Conservation (phyloP, 2,888 invertebrate genomes). For the Sympetrum striolatum region DNA sequence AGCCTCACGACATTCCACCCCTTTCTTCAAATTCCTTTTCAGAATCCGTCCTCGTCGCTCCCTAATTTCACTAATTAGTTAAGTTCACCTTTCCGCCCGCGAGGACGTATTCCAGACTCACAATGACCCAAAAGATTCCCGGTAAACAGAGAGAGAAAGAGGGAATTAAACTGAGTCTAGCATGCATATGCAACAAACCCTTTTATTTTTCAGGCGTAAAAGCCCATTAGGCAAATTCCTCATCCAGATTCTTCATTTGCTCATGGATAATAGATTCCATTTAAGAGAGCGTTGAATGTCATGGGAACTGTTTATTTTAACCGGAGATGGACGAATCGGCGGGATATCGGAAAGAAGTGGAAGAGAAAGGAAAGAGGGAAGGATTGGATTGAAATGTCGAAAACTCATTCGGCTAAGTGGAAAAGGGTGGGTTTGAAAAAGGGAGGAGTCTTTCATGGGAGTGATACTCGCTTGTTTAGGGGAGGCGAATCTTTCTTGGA, state of each 20-base stretch:
- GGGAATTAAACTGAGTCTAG: too few relatives aligned
- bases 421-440: background rate
- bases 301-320: background rate
- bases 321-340: background rate
- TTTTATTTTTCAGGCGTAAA: too few relatives aligned
- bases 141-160: too few relatives aligned
- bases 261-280: background rate
- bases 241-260: background rate
- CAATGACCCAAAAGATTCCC: too few relatives aligned
- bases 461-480: constrained; percentile 14
- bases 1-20: too few relatives aligned
- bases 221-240: background rate
- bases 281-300: background rate
- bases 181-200: too few relatives aligned
- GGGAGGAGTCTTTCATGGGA: background rate
- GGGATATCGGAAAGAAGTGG: background rate
- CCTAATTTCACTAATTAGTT: too few relatives aligned
- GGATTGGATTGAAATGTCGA: constrained; percentile 37
- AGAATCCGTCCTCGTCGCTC: too few relatives aligned
- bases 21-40: too few relatives aligned
- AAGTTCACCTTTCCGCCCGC: too few relatives aligned
- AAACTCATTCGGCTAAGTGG: constrained; percentile 39
- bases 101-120: too few relatives aligned
- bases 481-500: background rate
- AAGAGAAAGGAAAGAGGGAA: background rate